A percentile compares a stretch with the other conserved stretches of the same genome.
These are phyloP conservation scores for Sipunculus nudus DNA, from an alignment of 2,888 invertebrate genomes.

Conservation along the genomic window DNA sequence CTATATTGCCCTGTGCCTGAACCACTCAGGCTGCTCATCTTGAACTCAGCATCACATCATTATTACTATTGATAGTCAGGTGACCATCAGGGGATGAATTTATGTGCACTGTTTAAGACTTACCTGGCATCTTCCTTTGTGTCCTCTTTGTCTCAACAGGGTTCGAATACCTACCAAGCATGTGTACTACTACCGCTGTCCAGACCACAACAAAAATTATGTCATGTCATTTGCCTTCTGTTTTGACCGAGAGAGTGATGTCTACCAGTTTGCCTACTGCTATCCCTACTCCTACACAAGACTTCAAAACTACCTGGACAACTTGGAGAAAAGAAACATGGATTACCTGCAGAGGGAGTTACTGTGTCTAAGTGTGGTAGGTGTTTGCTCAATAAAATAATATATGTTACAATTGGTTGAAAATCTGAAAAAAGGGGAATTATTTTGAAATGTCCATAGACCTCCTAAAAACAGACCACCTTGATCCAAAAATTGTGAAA, in stretches of 20 bases:
- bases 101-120: too few relatives aligned
- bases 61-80: too few relatives aligned
- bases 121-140: too few relatives aligned
- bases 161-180: constrained; percentile 73
- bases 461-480: too few relatives aligned
- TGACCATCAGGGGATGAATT: too few relatives aligned
- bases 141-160: constrained; percentile 56
- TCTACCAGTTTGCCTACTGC: constrained; percentile 92
- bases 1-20: too few relatives aligned
- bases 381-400: constrained; percentile 29
- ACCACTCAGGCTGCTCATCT: too few relatives aligned
- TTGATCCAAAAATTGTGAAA: too few relatives aligned
- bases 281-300: constrained; percentile 96
- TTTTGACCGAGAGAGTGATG: constrained; percentile 93
- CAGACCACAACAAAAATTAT: constrained; percentile 85
- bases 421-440: too few relatives aligned
- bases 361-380: constrained; percentile 63
- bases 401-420: too few relatives aligned
- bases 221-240: constrained; percentile 92
- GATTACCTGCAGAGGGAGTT: constrained; percentile 77
- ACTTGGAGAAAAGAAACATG: constrained; percentile 74
- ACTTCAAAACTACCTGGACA: constrained; percentile 83
- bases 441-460: too few relatives aligned
- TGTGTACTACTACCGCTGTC: constrained; percentile 91
- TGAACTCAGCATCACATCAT: too few relatives aligned